A percentile compares a stretch with the other conserved stretches of the same genome.
phyloP scores from a whole-genome alignment of 2,888 invertebrate species.

The Apeira syringaria region DNA sequence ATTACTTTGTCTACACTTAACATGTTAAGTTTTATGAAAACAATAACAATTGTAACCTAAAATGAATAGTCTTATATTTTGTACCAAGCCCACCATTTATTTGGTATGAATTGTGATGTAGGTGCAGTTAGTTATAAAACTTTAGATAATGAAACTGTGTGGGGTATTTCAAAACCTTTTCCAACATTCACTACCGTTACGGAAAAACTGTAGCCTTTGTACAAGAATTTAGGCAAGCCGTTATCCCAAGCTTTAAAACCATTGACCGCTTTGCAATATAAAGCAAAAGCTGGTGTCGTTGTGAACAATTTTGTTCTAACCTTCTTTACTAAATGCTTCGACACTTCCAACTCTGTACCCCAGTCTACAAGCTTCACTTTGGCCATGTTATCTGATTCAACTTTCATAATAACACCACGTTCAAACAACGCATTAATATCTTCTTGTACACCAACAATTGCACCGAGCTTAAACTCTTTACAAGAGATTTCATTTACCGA shows the following conservation, averaged over 20 bases:
- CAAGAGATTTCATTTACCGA: not conserved
- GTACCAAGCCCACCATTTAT: too few species aligned
- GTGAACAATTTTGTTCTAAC: constrained; percentile 1
- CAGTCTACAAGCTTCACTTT: constrained; percentile 11
- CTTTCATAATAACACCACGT: constrained; percentile 4
- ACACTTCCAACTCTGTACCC: constrained; percentile 3
- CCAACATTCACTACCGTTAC: constrained; percentile 2
- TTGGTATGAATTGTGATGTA: too few species aligned
- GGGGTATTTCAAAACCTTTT: constrained; percentile 3
- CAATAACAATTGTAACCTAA: too few species aligned
- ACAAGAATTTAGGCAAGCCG: constrained; percentile 2
- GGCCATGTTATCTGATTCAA: not conserved
- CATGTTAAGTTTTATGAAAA: too few species aligned
- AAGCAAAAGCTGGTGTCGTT: not conserved
- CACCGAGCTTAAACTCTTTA: constrained; percentile 1
- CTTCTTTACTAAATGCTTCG: not conserved
- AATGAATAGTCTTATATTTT: too few species aligned
- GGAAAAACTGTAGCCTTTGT: constrained; percentile 2
- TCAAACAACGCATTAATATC: not conserved
- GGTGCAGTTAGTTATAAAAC: too few species aligned
- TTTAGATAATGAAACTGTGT: constrained; percentile 2
- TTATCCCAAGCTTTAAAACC: constrained; percentile 7
- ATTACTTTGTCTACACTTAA: too few species aligned
- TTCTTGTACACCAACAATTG: not conserved
- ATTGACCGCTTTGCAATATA: constrained; percentile 3